Evolutionary conservation across 1,140 invertebrate species (phyloP).

Genomic region (Megathymus violae): DNA sequence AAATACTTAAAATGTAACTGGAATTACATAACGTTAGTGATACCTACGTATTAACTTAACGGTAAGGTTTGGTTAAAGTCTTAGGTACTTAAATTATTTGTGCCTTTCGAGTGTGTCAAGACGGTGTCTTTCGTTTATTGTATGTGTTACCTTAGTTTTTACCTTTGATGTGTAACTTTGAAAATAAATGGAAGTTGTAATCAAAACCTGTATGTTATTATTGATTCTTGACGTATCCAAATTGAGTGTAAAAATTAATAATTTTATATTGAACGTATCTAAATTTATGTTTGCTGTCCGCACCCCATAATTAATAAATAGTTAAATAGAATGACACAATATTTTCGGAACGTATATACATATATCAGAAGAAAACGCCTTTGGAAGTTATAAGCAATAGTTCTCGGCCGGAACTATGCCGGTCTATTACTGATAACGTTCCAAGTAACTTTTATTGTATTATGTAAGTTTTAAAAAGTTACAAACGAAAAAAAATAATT

Average conservation of each 20-base stretch:
- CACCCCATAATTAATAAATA: no score
- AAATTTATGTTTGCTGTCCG: no score
- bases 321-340: no score
- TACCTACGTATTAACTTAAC: conserved; percentile 33
- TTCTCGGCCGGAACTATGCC: no score
- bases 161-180: conserved; percentile 43
- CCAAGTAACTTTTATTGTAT: no score
- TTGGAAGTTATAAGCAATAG: conserved; percentile 62
- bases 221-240: conserved; percentile 7
- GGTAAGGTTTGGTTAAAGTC: conserved; percentile 38
- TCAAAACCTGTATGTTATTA: conserved; percentile 30
- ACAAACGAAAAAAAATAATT: no score
- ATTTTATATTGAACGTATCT: no score
- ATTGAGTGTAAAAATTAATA: conserved; percentile 32
- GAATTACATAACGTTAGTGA: conserved; percentile 43
- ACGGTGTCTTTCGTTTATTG: conserved; percentile 41
- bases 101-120: conserved; percentile 54
- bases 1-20: conserved; percentile 46
- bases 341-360: no score
- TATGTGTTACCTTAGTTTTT: conserved; percentile 32
- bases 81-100: conserved; percentile 74
- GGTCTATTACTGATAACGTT: no score
- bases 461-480: no score
- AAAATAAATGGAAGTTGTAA: conserved; percentile 33
- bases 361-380: conserved; percentile 43